phyloP scores from a whole-genome alignment of 35 echinoderm and acorn worm species.

The Ptychodera flava region DNA sequence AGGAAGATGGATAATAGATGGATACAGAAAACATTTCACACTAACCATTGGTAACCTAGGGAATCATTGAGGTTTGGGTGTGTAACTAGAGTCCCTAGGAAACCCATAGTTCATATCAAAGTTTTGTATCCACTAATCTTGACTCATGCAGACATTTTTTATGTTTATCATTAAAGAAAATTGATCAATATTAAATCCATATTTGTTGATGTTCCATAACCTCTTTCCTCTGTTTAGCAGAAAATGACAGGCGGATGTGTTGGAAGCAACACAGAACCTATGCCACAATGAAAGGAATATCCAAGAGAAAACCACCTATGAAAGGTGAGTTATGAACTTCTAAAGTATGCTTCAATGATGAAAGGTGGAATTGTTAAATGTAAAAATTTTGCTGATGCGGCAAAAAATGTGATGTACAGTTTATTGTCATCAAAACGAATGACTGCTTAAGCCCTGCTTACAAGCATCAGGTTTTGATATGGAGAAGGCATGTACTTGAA shows the following conservation, averaged over 20 bases:
- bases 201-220: background rate
- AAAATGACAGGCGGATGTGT: background rate
- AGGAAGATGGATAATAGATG: no score
- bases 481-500: background rate
- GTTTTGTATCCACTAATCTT: no score
- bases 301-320: background rate
- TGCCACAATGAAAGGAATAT: background rate
- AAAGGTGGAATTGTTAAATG: background rate
- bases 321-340: background rate
- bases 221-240: background rate
- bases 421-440: background rate
- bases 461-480: background rate
- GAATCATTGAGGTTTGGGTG: no score
- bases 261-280: background rate
- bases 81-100: no score
- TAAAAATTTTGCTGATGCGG: no score
- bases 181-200: constrained; percentile 7
- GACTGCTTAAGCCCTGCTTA: background rate
- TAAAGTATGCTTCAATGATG: background rate
- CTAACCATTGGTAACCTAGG: no score
- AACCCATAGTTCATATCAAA: no score
- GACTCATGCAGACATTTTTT: no score
- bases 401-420: no score
- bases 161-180: background rate
- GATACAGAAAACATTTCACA: no score